A percentile compares a stretch with the other conserved stretches of the same genome.
These are phyloP conservation scores for Grantiella picta DNA, from an alignment of 2,113 vertebrate genomes.

Conservation along the genomic window DNA sequence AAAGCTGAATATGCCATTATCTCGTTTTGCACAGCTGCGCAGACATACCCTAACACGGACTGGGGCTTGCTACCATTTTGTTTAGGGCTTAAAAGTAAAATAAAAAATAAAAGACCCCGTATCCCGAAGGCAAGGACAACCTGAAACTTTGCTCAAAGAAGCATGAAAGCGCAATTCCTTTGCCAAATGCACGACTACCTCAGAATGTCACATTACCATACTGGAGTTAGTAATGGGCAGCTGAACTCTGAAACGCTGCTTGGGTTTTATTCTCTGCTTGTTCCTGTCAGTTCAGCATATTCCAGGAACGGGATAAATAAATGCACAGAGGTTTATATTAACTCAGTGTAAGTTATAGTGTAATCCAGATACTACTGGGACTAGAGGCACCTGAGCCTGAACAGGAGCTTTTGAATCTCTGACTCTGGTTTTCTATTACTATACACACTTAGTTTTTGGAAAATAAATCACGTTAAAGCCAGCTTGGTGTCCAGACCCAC, in stretches of 20 bases:
- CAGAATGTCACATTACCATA: constrained; percentile 44
- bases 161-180: constrained; percentile 48
- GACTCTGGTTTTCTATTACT: background rate
- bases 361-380: background rate
- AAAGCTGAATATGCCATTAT: constrained; percentile 69
- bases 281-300: constrained; percentile 15
- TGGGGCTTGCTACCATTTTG: constrained; percentile 8
- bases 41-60: background rate
- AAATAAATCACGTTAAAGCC: background rate
- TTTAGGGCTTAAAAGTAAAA: constrained; percentile 8
- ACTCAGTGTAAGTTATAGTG: background rate
- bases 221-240: background rate
- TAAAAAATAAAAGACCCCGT: background rate
- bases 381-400: background rate
- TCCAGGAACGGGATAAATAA: constrained; percentile 12
- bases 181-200: background rate
- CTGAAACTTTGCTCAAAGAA: constrained; percentile 55
- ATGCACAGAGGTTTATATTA: constrained; percentile 20
- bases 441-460: background rate
- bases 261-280: background rate
- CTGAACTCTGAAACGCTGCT: background rate
- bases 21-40: constrained; percentile 61
- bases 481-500: background rate
- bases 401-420: background rate
- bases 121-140: constrained; percentile 51